These are phyloP conservation scores for Ctenopoma kingsleyae DNA, from an alignment of 2,797 vertebrate species.

Conservation along the genomic window DNA sequence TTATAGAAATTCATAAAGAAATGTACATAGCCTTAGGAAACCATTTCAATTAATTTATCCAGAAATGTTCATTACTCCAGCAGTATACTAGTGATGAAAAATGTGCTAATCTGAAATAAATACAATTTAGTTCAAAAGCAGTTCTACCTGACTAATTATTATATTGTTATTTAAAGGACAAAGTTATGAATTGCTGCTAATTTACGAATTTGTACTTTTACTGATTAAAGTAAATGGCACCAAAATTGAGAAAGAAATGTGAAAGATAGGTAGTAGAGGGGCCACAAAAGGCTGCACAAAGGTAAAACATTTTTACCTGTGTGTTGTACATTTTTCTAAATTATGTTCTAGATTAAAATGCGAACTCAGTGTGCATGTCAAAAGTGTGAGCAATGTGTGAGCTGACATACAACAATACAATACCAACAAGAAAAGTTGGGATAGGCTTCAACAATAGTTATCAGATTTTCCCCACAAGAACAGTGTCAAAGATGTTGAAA, in stretches of 20 bases:
- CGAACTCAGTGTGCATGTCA: not conserved
- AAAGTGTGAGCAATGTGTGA: not conserved
- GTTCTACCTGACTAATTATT: constrained; percentile 23
- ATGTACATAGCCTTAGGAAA: constrained; percentile 50
- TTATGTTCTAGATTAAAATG: not conserved
- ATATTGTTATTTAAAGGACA: constrained; percentile 8
- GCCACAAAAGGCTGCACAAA: not conserved
- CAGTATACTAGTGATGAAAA: constrained; percentile 44
- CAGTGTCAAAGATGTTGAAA: not conserved
- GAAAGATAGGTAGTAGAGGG: not conserved
- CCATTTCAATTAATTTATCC: constrained; percentile 60
- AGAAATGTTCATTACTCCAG: constrained; percentile 62
- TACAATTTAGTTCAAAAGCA: constrained; percentile 54
- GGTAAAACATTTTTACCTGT: not conserved
- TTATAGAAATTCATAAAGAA: constrained; percentile 48
- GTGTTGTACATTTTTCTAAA: not conserved
- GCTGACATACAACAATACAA: constrained; percentile 2
- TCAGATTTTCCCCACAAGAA: not conserved
- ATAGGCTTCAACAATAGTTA: constrained; percentile 2
- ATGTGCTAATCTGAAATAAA: constrained; percentile 59
- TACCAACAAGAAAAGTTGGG: not conserved
- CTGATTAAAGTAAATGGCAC: not conserved
- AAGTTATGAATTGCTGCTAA: constrained; percentile 19
- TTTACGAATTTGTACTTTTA: constrained; percentile 12
- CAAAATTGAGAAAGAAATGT: constrained; percentile 1